These are phyloP conservation scores for Ciona savignyi DNA, from an alignment of 23 tunicate genomes.

Conservation along the genomic window DNA sequence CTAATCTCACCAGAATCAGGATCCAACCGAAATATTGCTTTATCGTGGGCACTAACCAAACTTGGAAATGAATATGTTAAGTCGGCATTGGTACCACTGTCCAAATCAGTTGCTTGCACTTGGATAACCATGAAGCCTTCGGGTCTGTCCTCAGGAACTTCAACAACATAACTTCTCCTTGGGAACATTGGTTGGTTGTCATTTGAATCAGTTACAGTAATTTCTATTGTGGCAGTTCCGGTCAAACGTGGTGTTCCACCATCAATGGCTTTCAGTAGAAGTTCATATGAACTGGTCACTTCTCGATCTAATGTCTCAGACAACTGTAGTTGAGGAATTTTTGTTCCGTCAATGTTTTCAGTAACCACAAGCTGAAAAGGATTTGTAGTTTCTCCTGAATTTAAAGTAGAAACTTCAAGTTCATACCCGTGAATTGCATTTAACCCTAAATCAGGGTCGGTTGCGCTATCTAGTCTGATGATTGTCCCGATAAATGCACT, in stretches of 20 bases:
- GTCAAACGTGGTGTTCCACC: conserved; percentile 69
- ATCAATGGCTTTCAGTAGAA: conserved; percentile 57
- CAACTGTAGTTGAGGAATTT: conserved; percentile 62
- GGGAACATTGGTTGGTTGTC: conserved; percentile 76
- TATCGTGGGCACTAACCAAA: conserved; percentile 44
- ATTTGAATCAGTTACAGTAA: conserved; percentile 60
- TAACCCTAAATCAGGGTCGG: conserved; percentile 63
- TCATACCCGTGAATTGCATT: conserved; percentile 58
- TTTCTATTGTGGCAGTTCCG: conserved; percentile 59
- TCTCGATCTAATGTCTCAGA: conserved; percentile 49
- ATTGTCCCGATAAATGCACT: conserved; percentile 49
- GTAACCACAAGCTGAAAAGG: conserved; percentile 38
- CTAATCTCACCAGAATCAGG: conserved; percentile 46
- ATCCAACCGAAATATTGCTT: conserved; percentile 41
- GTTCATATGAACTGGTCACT: conserved; percentile 23
- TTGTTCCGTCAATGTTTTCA: conserved; percentile 59
- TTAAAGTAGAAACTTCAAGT: conserved; percentile 8
- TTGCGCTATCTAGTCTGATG: conserved; percentile 76
- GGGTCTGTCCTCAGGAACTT: conserved; percentile 41
- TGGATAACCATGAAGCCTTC: conserved; percentile 38
- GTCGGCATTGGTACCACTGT: conserved; percentile 56
- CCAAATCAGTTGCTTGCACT: conserved; percentile 62
- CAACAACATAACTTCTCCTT: conserved; percentile 23
- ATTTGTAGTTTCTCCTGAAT: neutral
- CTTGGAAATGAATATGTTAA: conserved; percentile 61